Evolutionary conservation across 1,140 invertebrate genomes (phyloP).

Genomic region (Fragariocoptes setiger): DNA sequence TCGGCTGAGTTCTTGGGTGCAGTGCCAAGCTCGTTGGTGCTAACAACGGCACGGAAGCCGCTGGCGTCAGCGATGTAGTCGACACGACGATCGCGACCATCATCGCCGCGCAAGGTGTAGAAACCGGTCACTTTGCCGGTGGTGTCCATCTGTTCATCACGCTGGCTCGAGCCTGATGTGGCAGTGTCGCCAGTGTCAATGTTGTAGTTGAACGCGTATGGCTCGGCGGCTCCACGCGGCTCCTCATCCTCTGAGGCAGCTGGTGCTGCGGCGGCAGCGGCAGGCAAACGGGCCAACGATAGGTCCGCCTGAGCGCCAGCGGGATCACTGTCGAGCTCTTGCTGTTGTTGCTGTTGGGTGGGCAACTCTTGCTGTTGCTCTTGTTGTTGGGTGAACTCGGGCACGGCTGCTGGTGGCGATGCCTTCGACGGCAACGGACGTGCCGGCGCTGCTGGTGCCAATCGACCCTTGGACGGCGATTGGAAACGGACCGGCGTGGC

Average conservation of each 20-base stretch:
- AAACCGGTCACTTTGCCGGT: slow-evolving; percentile 1
- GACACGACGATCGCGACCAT: slow-evolving; percentile 7
- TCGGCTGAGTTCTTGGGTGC: too few species aligned
- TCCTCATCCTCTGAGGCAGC: not conserved
- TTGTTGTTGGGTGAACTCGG: not conserved
- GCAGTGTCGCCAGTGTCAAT: not conserved
- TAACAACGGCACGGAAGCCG: slow-evolving; percentile 7
- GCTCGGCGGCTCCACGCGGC: not conserved
- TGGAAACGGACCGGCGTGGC: not conserved
- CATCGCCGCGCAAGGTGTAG: slow-evolving; percentile 5
- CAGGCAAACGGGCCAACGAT: too few species aligned
- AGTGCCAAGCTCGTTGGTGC: slow-evolving; percentile 8
- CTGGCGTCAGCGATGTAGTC: slow-evolving; percentile 7
- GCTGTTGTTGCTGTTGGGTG: not conserved
- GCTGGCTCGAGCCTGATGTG: not conserved
- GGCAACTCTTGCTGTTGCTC: not conserved
- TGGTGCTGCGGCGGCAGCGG: not conserved
- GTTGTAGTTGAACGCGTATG: not conserved
- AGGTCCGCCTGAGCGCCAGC: not conserved
- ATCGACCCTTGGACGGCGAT: not conserved
- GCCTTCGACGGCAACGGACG: too few species aligned
- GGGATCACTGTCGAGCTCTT: not conserved
- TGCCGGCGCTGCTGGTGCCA: not conserved
- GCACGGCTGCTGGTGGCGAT: too few species aligned
- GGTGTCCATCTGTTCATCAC: not conserved